Percentiles rank a stretch among this genome's conserved stretches.
Evolutionary conservation across 2,797 vertebrate genomes (phyloP).

Genomic region (Apogon hyalosoma): DNA sequence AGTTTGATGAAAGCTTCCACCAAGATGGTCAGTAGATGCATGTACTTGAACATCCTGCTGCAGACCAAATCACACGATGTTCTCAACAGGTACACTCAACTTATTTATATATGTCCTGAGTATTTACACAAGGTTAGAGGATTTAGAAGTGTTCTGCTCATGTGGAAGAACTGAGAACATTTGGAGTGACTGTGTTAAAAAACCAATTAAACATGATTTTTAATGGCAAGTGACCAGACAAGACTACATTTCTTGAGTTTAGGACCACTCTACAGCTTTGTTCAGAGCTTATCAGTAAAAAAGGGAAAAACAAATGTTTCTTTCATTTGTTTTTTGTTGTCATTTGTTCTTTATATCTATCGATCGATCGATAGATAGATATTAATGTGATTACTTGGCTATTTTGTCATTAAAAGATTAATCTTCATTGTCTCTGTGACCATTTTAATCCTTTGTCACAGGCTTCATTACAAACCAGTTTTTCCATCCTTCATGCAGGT

Average conservation of each 20-base stretch:
- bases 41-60: slow-evolving; percentile 95
- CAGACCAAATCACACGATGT: slow-evolving; percentile 92
- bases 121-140: background rate
- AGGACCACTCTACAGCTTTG: background rate
- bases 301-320: too few relatives aligned
- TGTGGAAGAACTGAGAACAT: too few relatives aligned
- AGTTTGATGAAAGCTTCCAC: slow-evolving; percentile 96
- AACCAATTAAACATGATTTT: too few relatives aligned
- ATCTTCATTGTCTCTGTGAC: background rate
- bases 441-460: background rate
- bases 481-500: slow-evolving; percentile 74
- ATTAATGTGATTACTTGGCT: too few relatives aligned
- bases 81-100: slow-evolving; percentile 85
- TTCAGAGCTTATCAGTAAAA: background rate
- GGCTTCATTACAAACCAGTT: background rate
- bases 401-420: too few relatives aligned
- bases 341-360: too few relatives aligned
- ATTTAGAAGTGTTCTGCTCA: too few relatives aligned
- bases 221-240: background rate
- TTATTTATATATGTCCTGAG: background rate
- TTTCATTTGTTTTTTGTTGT: background rate
- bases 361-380: too few relatives aligned
- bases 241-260: background rate
- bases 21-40: slow-evolving; percentile 96
- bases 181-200: too few relatives aligned